Conservation (phyloP, 2,888 invertebrate species). For the Thelaira solivaga region DNA sequence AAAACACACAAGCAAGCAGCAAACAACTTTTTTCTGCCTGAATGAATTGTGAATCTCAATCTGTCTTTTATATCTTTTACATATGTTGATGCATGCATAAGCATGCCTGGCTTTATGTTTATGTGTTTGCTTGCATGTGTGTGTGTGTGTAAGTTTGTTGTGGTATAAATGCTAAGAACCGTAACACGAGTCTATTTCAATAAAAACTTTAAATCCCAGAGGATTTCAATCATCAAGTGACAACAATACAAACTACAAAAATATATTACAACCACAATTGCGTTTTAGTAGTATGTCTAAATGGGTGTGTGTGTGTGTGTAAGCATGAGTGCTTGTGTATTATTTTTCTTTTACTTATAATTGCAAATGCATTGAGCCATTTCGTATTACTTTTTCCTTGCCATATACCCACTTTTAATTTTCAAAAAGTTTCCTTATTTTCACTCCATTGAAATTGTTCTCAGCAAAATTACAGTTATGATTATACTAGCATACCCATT, state of each 20-base stretch:
- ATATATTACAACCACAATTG: not conserved
- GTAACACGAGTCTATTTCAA: conserved; percentile 28
- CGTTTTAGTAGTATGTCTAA: not conserved
- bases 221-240: conserved; percentile 47
- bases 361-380: no score
- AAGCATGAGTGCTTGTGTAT: no score
- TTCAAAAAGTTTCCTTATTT: no score
- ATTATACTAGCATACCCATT: no score
- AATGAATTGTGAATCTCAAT: conserved; percentile 26
- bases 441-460: no score
- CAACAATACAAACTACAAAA: conserved; percentile 17
- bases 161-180: conserved; percentile 9
- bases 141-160: conserved; percentile 24
- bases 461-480: no score
- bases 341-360: not conserved
- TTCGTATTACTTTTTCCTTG: no score
- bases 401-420: no score
- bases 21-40: conserved; percentile 3
- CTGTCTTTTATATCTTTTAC: conserved; percentile 8
- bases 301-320: not conserved
- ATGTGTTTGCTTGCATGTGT: no score
- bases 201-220: conserved; percentile 42
- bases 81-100: conserved; percentile 10
- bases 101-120: no score
- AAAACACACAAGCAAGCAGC: not conserved